A percentile compares a stretch with the other conserved stretches of the same genome.
Evolutionary conservation across 2,113 vertebrate species (phyloP).

Genomic region (human (Homo sapiens)): GRCh38 chr16:6165501-6166000

Average conservation of each 20-base stretch:
- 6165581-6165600: not conserved
- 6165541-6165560: rapidly evolving
- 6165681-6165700: rapidly evolving
- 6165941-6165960: not conserved
- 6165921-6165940: not conserved
- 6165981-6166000: not conserved
- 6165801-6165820: not conserved
- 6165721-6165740: not conserved
- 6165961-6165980: not conserved
- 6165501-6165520: not conserved
- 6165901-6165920: not conserved
- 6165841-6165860: not conserved
- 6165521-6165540: conserved; percentile 84
- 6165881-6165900: not conserved
- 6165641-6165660: not conserved
- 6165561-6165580: not conserved
- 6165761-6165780: not conserved
- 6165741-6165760: not conserved
- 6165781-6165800: not conserved
- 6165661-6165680: not conserved
- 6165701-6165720: not conserved
- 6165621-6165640: not conserved
- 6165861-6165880: not conserved
- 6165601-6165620: not conserved
- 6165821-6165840: conserved; percentile 16